Base-by-base conservation (phyloP, 2,797 vertebrate genomes). In the Oryzias dopingdopingensis region DNA sequence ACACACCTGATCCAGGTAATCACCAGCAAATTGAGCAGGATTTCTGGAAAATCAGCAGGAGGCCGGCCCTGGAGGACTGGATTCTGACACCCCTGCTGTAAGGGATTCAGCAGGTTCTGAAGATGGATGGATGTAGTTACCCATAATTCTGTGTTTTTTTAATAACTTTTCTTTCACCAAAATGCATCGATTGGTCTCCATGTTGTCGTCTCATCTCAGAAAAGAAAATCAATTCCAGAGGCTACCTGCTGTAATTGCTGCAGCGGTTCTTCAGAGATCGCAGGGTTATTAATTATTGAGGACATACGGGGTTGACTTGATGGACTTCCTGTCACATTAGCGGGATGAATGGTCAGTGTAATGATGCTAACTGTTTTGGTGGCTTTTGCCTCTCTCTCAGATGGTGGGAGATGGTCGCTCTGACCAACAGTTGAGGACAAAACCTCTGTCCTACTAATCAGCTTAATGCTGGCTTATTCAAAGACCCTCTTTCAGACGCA, bases 401-500 rank as follows among this genome's bases (percentile, higher is more conserved):
- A 49, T 58, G 24, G 77, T 75, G 77, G 67, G 84, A 85, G 84
- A 85, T 79, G 82, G 74, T 85, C 57, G 83, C 75, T 73, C 73
- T 71, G 67, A 83, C 81, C 84, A 85, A 72, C 81, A 82, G 87
- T 88, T 89, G 82, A 88, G 88, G 88, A 91, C 86, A 87, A 86
- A 90, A 88, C 89, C 90, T 86, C 85, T 91, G 89, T 87, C 69
- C 86, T 87, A 72, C 78, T 92, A 91, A 91, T 91, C 89, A 90
- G 90, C 89, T 89, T 92, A 90, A 86, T 89, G 87, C 76, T 84
- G 88, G 88, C 83, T 89, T 87, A 93, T 94, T 96, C 92, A 94
- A 93, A 95, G 93, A 94, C 94, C 92, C 90, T 94, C 93, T 93
- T 92, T 93, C 93, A 94, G 86, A 93, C 93, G 83, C 90, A 93